Evolutionary conservation across 2,113 vertebrate species (phyloP).

Genomic region (Bubo blakistoni): DNA sequence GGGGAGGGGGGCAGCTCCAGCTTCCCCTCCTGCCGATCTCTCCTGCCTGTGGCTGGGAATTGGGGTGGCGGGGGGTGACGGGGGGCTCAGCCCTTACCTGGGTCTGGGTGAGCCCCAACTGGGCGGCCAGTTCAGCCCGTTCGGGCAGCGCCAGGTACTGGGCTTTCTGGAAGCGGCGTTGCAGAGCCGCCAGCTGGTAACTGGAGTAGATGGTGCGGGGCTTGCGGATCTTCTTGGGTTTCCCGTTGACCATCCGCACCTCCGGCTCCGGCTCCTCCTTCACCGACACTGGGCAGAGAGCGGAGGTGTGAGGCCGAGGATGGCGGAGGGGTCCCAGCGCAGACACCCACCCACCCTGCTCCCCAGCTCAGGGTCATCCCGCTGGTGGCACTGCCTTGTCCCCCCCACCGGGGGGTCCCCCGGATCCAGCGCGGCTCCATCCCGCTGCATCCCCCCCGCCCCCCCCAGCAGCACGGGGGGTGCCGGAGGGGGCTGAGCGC

Average conservation of each 20-base stretch:
- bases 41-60: neutral
- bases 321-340: fast-evolving
- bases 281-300: conserved; percentile 74
- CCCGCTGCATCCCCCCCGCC: neutral
- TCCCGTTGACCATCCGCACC: conserved; percentile 98
- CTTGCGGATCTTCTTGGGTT: conserved; percentile 98
- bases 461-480: neutral
- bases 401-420: no score
- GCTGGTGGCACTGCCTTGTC: neutral
- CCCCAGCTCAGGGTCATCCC: neutral
- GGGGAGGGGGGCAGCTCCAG: fast-evolving
- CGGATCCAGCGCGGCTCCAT: neutral
- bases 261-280: conserved; percentile 97
- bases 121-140: conserved; percentile 93
- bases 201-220: conserved; percentile 98
- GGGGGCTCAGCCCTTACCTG: conserved; percentile 77
- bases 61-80: neutral
- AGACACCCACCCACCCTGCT: fast-evolving
- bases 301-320: neutral
- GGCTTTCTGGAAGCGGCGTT: conserved; percentile 96
- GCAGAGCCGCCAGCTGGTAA: conserved; percentile 95
- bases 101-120: conserved; percentile 96
- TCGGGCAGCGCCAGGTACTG: conserved; percentile 96
- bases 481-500: neutral
- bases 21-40: neutral